Evolutionary conservation across 2,888 invertebrate species (phyloP), one percentile per base, ranked within the genome.

Genomic region (Scotopteryx bipunctaria): DNA sequence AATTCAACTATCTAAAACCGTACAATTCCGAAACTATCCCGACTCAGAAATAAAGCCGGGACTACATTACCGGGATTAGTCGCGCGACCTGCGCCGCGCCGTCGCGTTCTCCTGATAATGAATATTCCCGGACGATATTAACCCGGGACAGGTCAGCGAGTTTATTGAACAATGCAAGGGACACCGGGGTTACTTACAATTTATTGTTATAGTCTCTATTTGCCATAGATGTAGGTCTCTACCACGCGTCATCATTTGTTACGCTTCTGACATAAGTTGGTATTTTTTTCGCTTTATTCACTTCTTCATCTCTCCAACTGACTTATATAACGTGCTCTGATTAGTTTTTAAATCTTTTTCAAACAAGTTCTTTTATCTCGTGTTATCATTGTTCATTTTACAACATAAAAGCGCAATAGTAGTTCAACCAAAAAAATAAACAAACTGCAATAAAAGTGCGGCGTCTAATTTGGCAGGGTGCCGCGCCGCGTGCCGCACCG

Each of bases 61-160:
- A 47, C 40, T 49, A 29, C 49, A 49, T 49, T 32, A 49, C 21
- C 14, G 43, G 49, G 48, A 45, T 42, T 42, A 50, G 37, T 15
- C 36, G 35, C 32, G 32, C 21, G 36, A 29, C 37, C 23, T 5
- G 9, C 9, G 36, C 14, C 33, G 27, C 14, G 23, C 14, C 37
- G 37, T n/a, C 36, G 35, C 36, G 36, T 14, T 33, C n/a, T 23
- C 25, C 17, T 8, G 13, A 21, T 44, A 43, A 55, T 55, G 40
- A 55, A 55, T 52, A 49, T 43, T 45, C 45, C 36, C 25, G 29
- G 38, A 37, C 25, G 41, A 29, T 48, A 52, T 52, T 41, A 56
- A 25, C 37, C 52, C 35, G 23, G 37, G 16, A 31, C 44, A 41
- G 41, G 45, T 48, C 45, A 45, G 33, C 42, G 35, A 33, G 14